These are phyloP conservation scores for Eurois occulta DNA, from an alignment of 2,888 invertebrate species.

Conservation along the genomic window DNA sequence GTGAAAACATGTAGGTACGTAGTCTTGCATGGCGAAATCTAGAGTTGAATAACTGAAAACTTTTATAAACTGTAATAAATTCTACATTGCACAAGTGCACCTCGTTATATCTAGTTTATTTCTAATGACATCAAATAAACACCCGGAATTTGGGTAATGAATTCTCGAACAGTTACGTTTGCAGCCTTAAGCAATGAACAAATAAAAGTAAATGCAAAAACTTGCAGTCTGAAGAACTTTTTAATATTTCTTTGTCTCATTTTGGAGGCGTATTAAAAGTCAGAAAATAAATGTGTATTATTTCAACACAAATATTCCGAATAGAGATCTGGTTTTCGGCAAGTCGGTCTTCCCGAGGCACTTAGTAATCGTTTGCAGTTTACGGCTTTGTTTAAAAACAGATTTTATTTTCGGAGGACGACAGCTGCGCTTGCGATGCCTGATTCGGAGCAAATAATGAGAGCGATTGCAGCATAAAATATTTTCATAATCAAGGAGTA, in stretches of 20 bases:
- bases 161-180: slow-evolving; percentile 45
- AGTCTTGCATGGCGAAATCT: slow-evolving; percentile 62
- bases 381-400: slow-evolving; percentile 55
- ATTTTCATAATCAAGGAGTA: slow-evolving; percentile 38
- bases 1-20: slow-evolving; percentile 66
- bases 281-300: slow-evolving; percentile 27
- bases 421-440: slow-evolving; percentile 51
- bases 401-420: slow-evolving; percentile 57
- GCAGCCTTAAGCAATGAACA: slow-evolving; percentile 25
- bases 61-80: slow-evolving; percentile 46
- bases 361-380: slow-evolving; percentile 54
- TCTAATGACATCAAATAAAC: slow-evolving; percentile 48
- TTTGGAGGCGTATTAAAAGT: slow-evolving; percentile 14
- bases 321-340: slow-evolving; percentile 52
- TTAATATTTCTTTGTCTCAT: slow-evolving; percentile 46
- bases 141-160: slow-evolving; percentile 45
- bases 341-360: slow-evolving; percentile 41
- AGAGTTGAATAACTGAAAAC: slow-evolving; percentile 48
- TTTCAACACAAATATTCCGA: slow-evolving; percentile 39
- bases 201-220: slow-evolving; percentile 34
- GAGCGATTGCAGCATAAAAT: slow-evolving; percentile 48
- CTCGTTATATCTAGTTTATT: slow-evolving; percentile 42
- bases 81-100: slow-evolving; percentile 45
- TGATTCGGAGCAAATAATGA: slow-evolving; percentile 57
- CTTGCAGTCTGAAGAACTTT: slow-evolving; percentile 20